Base-by-base conservation (phyloP, 2,888 invertebrate species). In the Clusia tigrina region DNA sequence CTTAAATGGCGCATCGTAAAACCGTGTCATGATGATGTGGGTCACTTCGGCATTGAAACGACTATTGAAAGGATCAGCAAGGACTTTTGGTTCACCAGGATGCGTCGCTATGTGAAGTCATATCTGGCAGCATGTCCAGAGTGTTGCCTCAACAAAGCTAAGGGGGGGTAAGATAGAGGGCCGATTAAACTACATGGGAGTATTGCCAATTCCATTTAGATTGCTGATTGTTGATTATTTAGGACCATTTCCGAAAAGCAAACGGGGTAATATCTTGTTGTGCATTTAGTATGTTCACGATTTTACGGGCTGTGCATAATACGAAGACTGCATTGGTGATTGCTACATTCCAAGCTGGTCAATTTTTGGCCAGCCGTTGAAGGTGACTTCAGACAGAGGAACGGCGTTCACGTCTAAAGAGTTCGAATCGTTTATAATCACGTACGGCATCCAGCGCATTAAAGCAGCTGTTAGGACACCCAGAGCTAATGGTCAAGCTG, bases 21-120 rank as follows among this genome's bases (percentile, higher is more conserved):
- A 64, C 76, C 57, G 42, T 79, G 74, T 67, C 73, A 73, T 26
- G 71, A 74, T 37, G 68, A 73, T 9, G 57, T 65, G 3, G 72
- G 69, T 2, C 74, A 75, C 32, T 73, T 69, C 42, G 60, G 65
- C 6, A 2, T 67, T 0, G 67, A 70, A 17, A 73, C 71, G 55
- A 72, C 74, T 1, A n/a, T 71, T 1, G 48, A 67, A 6, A 62
- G 64, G n/a, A n/a, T n/a, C n/a, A n/a, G n/a, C n/a, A n/a, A n/a
- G 1, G 26, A 54, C 12, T 54, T 37, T 17, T 20, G 38, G 32
- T 55, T 22, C 15, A 18, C 37, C 26, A 3, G 17, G 22, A 18
- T 32, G 37, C 15, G 37, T 5, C 26, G 54, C 1, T 54, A 54
- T n/a, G 54, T 54, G 2, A 24, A 26, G 12, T 3, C 26, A 9